Conservation (phyloP, 2,797 vertebrate genomes). For the Gymnoscopelus microlampas region DNA sequence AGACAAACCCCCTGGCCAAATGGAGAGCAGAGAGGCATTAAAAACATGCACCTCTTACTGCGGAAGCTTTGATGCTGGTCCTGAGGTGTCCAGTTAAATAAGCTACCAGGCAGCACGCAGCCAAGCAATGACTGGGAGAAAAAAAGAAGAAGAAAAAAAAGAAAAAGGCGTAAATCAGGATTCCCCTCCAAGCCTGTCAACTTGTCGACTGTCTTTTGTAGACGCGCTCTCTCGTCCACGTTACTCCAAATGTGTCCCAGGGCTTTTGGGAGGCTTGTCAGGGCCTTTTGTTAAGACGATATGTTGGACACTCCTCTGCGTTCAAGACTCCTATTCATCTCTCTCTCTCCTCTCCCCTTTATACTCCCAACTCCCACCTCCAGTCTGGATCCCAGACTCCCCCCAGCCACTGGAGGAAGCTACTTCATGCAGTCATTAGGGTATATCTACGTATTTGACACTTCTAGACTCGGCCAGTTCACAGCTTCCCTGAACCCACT, state of each 20-base stretch:
- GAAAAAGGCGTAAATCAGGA: not conserved
- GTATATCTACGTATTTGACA: conserved; percentile 11
- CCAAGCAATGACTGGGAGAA: conserved; percentile 23
- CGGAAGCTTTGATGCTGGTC: conserved; percentile 52
- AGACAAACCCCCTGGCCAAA: conserved; percentile 55
- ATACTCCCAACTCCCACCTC: conserved; percentile 8
- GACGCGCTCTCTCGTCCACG: conserved; percentile 8
- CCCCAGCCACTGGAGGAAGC: conserved; percentile 6
- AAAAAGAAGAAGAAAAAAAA: not conserved
- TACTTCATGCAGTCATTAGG: conserved; percentile 9
- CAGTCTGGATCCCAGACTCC: conserved; percentile 10
- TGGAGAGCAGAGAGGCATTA: conserved; percentile 59
- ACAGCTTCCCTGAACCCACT: conserved; percentile 14
- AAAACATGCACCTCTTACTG: conserved; percentile 46
- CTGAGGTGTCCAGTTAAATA: conserved; percentile 43
- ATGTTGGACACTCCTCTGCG: conserved; percentile 17
- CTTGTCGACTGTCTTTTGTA: not conserved
- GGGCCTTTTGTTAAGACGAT: conserved; percentile 4
- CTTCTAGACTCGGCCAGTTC: conserved; percentile 9
- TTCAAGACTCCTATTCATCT: conserved; percentile 11
- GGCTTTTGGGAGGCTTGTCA: conserved; percentile 2
- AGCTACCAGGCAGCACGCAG: conserved; percentile 11
- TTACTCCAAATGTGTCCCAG: conserved; percentile 13
- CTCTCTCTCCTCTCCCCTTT: conserved; percentile 5
- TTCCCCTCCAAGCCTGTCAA: conserved; percentile 4